Conservation (phyloP, 2,113 vertebrate genomes). For the Hemichromis elongatus region DNA sequence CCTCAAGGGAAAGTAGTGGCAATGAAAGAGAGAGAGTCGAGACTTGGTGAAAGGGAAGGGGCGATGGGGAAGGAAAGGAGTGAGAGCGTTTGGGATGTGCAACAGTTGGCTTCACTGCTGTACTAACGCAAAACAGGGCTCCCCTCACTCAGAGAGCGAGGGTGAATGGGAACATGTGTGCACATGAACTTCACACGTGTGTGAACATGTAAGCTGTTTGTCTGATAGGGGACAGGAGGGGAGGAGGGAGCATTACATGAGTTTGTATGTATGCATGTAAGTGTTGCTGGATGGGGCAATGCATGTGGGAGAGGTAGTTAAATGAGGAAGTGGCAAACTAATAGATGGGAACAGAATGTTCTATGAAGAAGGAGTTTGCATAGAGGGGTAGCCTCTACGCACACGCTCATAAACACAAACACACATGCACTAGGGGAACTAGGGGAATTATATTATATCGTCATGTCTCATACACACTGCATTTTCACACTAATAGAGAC, state of each 20-base stretch:
- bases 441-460: background rate
- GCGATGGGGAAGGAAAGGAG: background rate
- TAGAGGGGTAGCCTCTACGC: background rate
- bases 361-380: background rate
- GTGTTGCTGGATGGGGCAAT: background rate
- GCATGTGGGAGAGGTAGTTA: conserved; percentile 18
- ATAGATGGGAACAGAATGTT: conserved; percentile 62
- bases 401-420: background rate
- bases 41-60: background rate
- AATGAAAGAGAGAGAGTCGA: conserved; percentile 27
- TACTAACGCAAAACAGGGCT: conserved; percentile 58
- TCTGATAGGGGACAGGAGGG: background rate
- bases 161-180: background rate
- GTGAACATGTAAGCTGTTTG: conserved; percentile 43
- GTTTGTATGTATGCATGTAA: background rate
- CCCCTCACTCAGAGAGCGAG: background rate
- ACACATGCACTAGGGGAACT: background rate
- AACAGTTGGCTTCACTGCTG: conserved; percentile 35
- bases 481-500: background rate
- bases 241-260: background rate
- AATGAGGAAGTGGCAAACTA: conserved; percentile 47
- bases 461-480: background rate
- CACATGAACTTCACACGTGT: background rate
- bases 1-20: conserved; percentile 41
- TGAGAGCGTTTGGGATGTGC: conserved; percentile 26